Base-by-base conservation (phyloP, 2,888 invertebrate species). In the Crossocerus cetratus region DNA sequence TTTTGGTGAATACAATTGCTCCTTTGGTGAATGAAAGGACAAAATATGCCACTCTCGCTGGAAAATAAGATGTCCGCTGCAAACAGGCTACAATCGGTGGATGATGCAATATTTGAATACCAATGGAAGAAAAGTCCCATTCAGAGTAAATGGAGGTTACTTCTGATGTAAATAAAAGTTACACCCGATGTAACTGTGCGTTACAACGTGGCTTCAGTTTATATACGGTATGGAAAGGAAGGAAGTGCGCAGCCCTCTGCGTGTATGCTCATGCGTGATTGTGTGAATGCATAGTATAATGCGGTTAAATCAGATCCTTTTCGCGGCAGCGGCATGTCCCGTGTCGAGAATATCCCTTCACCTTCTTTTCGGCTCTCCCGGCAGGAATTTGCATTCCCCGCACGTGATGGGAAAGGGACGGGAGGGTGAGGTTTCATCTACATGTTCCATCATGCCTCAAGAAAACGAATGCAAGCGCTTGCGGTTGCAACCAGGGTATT, bases 281-380 rank as follows among this genome's bases (percentile, higher is more conserved):
- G 65, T 43, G 14, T 49, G 42, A 21, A 55, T 14, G 18, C 42
- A n/a, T 45, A 55, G 16, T 62, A 70, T 57, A 71, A 63, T 14
- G 44, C 42, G 13, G n/a, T 32, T 20, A 66, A 64, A 75, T 75
- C 75, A 69, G 74, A 76, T 63, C 58, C 23, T 58, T 79, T 76
- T 72, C 75, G 76, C 74, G 77, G 77, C 72, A 76, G 74, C 61
- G 68, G 44, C 74, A 56, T 74, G 69, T 74, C 68, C 60, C 68
- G 64, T 67, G 72, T 73, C 32, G 32, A 5, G 71, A 77, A 81
- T 77, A 76, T 72, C 72, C 56, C 72, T 56, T 32, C 45, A 66
- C 54, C 58, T 63, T 55, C 67, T 61, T 32, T 44, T 23, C 63
- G 32, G 32, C 32, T 32, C 11, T 32, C 32, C 32, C 8, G 8